Percentiles rank a stretch among this genome's conserved stretches.
These are phyloP conservation scores for Cephalotes varians DNA, from an alignment of 2,888 invertebrate species.

Conservation along the genomic window DNA sequence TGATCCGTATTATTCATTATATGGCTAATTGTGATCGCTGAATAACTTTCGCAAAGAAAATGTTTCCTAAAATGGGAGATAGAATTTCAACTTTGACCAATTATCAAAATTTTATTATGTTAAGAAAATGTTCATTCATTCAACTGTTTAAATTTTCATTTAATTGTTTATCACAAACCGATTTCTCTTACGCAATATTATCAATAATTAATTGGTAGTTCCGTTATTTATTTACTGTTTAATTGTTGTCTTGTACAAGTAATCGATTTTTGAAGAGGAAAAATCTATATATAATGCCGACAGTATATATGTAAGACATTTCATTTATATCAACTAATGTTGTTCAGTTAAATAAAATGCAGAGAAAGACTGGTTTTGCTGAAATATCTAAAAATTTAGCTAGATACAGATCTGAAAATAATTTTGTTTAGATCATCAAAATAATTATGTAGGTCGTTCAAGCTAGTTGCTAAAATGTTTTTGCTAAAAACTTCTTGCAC, in stretches of 20 bases:
- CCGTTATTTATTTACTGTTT: background rate
- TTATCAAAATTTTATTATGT: background rate
- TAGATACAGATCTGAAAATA: too few relatives aligned
- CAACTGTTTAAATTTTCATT: too few relatives aligned
- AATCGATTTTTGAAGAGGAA: background rate
- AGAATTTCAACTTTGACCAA: background rate
- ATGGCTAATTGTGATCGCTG: background rate
- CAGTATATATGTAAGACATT: background rate
- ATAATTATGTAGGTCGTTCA: too few relatives aligned
- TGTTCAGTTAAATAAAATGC: background rate
- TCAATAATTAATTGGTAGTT: background rate
- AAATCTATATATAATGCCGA: background rate
- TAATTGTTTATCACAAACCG: background rate
- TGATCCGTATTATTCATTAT: background rate
- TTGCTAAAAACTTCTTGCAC: too few relatives aligned
- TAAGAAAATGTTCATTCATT: too few relatives aligned
- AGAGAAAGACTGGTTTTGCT: too few relatives aligned
- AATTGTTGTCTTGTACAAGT: background rate
- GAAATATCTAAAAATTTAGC: too few relatives aligned
- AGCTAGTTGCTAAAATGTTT: too few relatives aligned
- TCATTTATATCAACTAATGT: background rate
- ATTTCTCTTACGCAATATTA: background rate
- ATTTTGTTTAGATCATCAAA: too few relatives aligned
- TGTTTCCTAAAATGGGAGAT: background rate
- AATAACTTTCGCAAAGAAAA: background rate